phyloP scores from a whole-genome alignment of 2,113 vertebrate genomes.

The Lasiurus borealis region DNA sequence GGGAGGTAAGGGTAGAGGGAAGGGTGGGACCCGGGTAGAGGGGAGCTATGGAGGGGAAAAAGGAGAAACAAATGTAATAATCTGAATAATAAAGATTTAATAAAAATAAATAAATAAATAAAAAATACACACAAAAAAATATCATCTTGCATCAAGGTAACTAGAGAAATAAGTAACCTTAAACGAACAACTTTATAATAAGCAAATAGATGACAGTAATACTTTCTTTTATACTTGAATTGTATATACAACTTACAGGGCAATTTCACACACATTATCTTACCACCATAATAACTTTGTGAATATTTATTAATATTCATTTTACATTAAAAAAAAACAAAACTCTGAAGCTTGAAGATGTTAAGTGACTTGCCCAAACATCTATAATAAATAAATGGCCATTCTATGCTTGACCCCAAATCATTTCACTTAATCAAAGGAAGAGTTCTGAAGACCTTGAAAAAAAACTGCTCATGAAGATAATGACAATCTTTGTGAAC shows the following conservation, averaged over 20 bases:
- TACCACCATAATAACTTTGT: neutral
- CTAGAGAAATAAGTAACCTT: neutral
- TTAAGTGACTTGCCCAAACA: neutral
- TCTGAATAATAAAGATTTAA: too few species aligned
- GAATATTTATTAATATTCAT: neutral
- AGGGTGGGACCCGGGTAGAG: too few species aligned
- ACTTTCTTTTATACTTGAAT: neutral
- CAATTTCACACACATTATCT: neutral
- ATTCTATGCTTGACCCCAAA: neutral
- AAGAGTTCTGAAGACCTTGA: neutral
- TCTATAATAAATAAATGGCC: neutral
- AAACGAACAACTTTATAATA: neutral
- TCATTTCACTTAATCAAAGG: neutral
- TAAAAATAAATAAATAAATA: too few species aligned
- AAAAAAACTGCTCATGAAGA: neutral
- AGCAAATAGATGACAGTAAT: neutral
- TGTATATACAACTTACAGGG: neutral
- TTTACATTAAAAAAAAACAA: slow-evolving; percentile 34
- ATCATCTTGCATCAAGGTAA: neutral
- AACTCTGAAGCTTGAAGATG: neutral
- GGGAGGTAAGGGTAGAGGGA: too few species aligned
- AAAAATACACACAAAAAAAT: neutral
- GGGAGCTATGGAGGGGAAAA: too few species aligned
- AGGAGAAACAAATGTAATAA: too few species aligned
- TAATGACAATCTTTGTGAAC: neutral